These are phyloP conservation scores for Bovichtus diacanthus DNA, from an alignment of 2,797 vertebrate genomes.

Conservation along the genomic window DNA sequence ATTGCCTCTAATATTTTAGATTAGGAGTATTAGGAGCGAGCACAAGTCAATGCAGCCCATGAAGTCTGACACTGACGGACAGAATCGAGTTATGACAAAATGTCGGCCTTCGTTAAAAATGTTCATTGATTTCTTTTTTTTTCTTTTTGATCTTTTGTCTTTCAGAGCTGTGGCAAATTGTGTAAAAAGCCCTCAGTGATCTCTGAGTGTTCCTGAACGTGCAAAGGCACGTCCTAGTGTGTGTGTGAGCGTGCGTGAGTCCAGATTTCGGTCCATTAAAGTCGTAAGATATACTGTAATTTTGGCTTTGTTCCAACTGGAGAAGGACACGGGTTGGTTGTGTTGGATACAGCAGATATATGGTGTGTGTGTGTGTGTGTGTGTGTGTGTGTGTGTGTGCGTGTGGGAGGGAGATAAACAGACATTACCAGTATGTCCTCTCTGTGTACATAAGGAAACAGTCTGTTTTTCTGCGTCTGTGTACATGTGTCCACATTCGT, in stretches of 20 bases:
- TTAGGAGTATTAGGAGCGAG: conserved; percentile 38
- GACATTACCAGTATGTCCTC: conserved; percentile 10
- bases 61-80: conserved; percentile 52
- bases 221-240: conserved; percentile 23
- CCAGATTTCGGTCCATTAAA: conserved; percentile 49
- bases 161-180: conserved; percentile 36
- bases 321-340: conserved; percentile 50
- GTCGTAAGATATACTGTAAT: conserved; percentile 57
- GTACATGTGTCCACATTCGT: conserved; percentile 10
- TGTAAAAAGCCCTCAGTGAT: conserved; percentile 41
- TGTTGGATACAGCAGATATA: conserved; percentile 37
- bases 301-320: conserved; percentile 56
- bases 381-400: background rate
- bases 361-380: background rate
- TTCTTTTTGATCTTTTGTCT: conserved; percentile 50
- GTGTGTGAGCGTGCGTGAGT: conserved; percentile 22
- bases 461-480: conserved; percentile 19
- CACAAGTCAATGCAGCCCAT: conserved; percentile 35
- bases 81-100: conserved; percentile 53
- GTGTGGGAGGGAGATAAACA: conserved; percentile 5
- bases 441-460: conserved; percentile 17
- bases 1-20: conserved; percentile 66
- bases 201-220: conserved; percentile 35
- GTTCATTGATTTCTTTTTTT: conserved; percentile 26
- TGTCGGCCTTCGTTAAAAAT: conserved; percentile 13